Conservation (phyloP, 2,113 vertebrate species). For the Cnemophilus loriae region DNA sequence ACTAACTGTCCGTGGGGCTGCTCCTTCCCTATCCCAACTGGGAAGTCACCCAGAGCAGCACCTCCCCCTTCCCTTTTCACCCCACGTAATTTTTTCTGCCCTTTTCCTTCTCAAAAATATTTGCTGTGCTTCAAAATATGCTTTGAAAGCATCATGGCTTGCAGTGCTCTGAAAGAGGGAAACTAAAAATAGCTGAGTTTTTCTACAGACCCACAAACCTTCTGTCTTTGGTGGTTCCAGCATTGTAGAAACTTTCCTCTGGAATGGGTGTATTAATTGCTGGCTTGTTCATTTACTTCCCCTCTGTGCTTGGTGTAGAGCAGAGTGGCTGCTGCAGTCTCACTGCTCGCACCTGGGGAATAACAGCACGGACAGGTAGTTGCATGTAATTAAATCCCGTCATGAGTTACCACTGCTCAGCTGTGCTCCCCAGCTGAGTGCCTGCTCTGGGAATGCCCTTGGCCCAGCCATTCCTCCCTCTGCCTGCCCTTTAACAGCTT, state of each 20-base stretch:
- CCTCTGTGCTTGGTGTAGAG: fast-evolving
- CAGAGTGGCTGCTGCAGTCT: not conserved
- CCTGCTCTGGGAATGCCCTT: not conserved
- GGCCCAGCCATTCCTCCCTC: not conserved
- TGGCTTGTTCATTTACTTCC: not conserved
- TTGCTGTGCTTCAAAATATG: not conserved
- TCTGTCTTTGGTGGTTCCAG: not conserved
- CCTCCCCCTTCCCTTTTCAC: not conserved
- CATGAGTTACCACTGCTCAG: not conserved
- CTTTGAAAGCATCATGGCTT: not conserved
- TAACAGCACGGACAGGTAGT: not conserved
- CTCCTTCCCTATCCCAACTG: not conserved
- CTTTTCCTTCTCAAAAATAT: not conserved
- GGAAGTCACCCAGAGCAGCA: not conserved
- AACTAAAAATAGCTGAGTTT: not conserved
- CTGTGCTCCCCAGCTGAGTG: not conserved
- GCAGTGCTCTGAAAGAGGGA: not conserved
- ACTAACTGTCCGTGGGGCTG: not conserved
- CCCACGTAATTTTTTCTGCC: fast-evolving
- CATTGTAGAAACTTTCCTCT: not conserved
- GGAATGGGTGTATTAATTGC: not conserved
- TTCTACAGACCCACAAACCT: not conserved
- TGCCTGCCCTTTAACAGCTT: not conserved
- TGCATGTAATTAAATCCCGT: not conserved
- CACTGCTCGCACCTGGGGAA: fast-evolving